A percentile compares a stretch with the other conserved stretches of the same genome.
phyloP scores from a whole-genome alignment of 2,888 invertebrate genomes.

The Zygothrica quintamaculata region DNA sequence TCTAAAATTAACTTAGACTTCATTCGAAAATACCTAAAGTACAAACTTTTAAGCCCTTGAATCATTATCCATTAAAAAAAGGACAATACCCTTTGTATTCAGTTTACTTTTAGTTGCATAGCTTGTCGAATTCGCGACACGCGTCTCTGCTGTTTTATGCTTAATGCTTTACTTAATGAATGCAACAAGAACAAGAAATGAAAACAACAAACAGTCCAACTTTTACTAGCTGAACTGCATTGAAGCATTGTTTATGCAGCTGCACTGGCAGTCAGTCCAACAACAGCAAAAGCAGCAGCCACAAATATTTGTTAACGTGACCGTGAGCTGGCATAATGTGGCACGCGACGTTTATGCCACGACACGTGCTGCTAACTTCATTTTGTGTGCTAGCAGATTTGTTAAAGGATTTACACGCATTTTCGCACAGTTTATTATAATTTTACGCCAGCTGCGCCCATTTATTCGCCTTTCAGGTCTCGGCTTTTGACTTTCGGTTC shows the following conservation, averaged over 20 bases:
- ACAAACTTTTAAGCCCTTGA: too few relatives aligned
- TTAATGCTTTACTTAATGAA: conserved; percentile 60
- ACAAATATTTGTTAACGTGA: conserved; percentile 64
- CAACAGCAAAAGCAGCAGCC: conserved; percentile 30
- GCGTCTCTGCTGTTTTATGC: conserved; percentile 62
- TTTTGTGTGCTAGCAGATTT: conserved; percentile 38
- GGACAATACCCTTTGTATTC: too few relatives aligned
- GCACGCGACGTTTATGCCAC: conserved; percentile 53
- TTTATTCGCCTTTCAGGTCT: background rate
- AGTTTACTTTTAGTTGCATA: background rate
- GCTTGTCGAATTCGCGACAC: conserved; percentile 26
- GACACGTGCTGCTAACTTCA: conserved; percentile 50
- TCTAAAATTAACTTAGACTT: too few relatives aligned
- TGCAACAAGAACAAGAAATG: conserved; percentile 32
- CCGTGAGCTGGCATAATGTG: conserved; percentile 70
- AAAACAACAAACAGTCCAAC: conserved; percentile 6
- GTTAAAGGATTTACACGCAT: conserved; percentile 51
- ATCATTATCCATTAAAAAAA: too few relatives aligned
- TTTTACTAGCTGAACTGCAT: conserved; percentile 10
- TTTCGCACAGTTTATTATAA: conserved; percentile 35
- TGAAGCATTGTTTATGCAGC: conserved; percentile 45
- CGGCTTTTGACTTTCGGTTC: background rate
- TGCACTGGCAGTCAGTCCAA: conserved; percentile 15
- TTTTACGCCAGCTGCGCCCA: conserved; percentile 15
- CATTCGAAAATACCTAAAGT: too few relatives aligned